Conservation (phyloP, 2,797 vertebrate genomes). For the Esox lucius region DNA sequence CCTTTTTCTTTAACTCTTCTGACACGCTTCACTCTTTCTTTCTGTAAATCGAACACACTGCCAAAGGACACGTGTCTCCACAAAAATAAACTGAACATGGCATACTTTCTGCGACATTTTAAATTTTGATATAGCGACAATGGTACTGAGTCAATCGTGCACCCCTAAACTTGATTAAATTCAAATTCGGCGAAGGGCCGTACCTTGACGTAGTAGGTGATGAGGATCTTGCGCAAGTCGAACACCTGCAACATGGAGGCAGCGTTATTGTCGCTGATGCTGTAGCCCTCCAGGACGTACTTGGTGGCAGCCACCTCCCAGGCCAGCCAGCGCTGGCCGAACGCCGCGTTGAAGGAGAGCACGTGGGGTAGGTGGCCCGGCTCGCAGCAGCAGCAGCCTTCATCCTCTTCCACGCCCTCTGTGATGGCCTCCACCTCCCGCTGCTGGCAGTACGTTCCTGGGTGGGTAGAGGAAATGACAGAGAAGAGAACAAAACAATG, state of each 20-base stretch:
- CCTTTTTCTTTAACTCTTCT: no score
- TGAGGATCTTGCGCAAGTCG: slow-evolving; percentile 94
- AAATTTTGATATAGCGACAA: no score
- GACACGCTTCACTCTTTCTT: no score
- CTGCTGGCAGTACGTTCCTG: slow-evolving; percentile 95
- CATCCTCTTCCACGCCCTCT: slow-evolving; percentile 96
- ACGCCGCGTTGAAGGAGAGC: slow-evolving; percentile 94
- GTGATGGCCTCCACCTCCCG: slow-evolving; percentile 98
- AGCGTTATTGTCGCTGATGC: slow-evolving; percentile 97
- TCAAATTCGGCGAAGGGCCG: background rate
- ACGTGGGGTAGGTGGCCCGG: slow-evolving; percentile 93
- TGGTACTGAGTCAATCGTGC: no score
- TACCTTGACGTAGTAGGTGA: slow-evolving; percentile 97
- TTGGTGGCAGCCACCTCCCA: slow-evolving; percentile 98
- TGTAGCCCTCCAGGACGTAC: slow-evolving; percentile 95
- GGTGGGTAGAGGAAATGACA: background rate
- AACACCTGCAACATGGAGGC: slow-evolving; percentile 99
- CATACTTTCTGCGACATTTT: no score
- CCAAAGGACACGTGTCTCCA: no score
- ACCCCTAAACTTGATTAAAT: no score
- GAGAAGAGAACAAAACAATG: background rate
- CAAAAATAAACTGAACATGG: no score
- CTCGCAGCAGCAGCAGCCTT: slow-evolving; percentile 97
- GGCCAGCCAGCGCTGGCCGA: slow-evolving; percentile 95
- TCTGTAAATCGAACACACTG: no score